Base-by-base conservation (phyloP, 2,113 vertebrate species). In the Galemys pyrenaicus region DNA sequence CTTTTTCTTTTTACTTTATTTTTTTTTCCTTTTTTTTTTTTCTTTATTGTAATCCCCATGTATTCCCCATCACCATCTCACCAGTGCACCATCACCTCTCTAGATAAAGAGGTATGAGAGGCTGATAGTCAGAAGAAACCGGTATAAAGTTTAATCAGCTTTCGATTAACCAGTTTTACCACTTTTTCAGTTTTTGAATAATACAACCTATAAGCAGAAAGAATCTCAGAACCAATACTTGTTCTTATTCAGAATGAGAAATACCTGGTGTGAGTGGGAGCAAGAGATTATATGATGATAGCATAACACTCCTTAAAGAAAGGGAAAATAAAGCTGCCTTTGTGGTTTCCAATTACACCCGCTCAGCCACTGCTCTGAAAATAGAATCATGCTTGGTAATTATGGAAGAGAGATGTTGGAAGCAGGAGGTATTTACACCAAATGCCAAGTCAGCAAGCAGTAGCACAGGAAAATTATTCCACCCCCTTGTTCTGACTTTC, bases 301-400 rank as follows among this genome's bases (percentile, higher is more conserved):
- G 64, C 16, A 74, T 54, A 95, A 86, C 79, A 2, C 17, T n/a
- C 44, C 49, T 92, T 78, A 54, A 87, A 95, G 24, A 77, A 84
- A 94, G 58, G 46, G 73, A 94, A 93, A 89, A 95, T 73, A 92
- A 22, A 80, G 68, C 83, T 81, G 60, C 71, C 67, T 96, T 65
- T 64, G 54, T 92, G 79, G 84, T 95, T 91, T 97, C 87, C 87
- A 92, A 78, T 94, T 96, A 81, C 17, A 89, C 20, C 28, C 39
- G 89, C 80, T 95, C 87, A 94, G 83, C 94, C 73, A 91, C 67
- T 81, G 35, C 41, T 51, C 94, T 89, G 62, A 96, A 95, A 95
- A 97, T 84, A 96, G 94, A 94, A 80, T 93, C 75, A 44, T 71
- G 84, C 94, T 92, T 84, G 30, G 83, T 87, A 96, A 96, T 96